phyloP scores from a whole-genome alignment of 64 coral and sea anemone species.

The Acropora yongei region DNA sequence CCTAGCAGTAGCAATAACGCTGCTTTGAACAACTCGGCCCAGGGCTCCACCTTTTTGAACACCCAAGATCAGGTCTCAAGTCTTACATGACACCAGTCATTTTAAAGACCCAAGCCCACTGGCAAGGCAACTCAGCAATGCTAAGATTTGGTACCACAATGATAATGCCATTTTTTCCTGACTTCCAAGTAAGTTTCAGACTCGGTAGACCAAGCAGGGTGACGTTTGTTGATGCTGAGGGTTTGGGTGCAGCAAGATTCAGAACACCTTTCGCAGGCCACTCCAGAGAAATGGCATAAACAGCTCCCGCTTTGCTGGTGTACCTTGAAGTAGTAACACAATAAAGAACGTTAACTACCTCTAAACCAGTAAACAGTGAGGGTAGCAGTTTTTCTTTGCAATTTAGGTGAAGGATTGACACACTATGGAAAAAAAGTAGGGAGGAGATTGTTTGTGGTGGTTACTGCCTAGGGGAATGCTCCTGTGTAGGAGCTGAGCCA shows the following conservation, averaged over 20 bases:
- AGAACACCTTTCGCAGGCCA: slow-evolving; percentile 66
- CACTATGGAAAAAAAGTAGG: no score
- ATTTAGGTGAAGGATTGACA: no score
- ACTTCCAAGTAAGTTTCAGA: slow-evolving; percentile 15
- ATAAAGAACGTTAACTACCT: neutral
- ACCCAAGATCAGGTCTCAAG: neutral
- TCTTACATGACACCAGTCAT: slow-evolving; percentile 30
- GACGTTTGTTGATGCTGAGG: slow-evolving; percentile 47
- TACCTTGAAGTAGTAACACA: slow-evolving; percentile 63
- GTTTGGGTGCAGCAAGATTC: slow-evolving; percentile 61
- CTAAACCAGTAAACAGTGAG: neutral
- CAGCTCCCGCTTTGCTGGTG: slow-evolving; percentile 47
- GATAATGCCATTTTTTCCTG: neutral
- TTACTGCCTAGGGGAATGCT: no score
- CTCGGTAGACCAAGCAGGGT: slow-evolving; percentile 72
- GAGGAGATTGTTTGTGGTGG: no score
- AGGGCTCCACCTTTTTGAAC: no score
- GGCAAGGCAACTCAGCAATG: slow-evolving; percentile 38
- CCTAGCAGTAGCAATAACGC: no score
- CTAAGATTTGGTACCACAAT: slow-evolving; percentile 30
- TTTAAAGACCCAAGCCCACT: slow-evolving; percentile 81
- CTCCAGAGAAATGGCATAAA: slow-evolving; percentile 83
- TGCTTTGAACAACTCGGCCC: no score
- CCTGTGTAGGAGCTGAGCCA: no score
- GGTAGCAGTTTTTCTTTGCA: no score